A percentile compares a stretch with the other conserved stretches of the same genome.
phyloP scores from a whole-genome alignment of 2,797 vertebrate genomes.

The Gymnocypris eckloni region DNA sequence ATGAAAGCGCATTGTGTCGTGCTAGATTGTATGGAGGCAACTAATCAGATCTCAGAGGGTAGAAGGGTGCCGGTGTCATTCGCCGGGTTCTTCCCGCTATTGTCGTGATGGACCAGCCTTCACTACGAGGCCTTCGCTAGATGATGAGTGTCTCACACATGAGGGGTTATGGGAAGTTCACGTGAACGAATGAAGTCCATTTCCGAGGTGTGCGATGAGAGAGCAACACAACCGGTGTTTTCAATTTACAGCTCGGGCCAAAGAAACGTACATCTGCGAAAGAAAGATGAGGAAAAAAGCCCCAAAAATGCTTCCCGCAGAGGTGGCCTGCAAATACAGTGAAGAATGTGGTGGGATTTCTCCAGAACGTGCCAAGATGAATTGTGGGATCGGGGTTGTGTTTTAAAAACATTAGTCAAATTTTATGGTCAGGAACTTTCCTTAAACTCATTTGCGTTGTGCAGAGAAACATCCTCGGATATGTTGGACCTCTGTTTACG shows the following conservation, averaged over 20 bases:
- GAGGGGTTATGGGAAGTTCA: constrained; percentile 85
- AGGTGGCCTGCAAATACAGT: constrained; percentile 58
- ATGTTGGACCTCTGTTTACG: constrained; percentile 50
- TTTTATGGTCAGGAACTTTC: constrained; percentile 54
- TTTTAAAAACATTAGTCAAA: constrained; percentile 60
- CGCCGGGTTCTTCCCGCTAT: constrained; percentile 69
- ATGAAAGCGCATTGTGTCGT: constrained; percentile 60
- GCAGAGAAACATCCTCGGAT: constrained; percentile 44
- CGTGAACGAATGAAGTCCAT: constrained; percentile 85
- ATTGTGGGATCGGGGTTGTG: constrained; percentile 49
- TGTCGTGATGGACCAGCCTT: constrained; percentile 70
- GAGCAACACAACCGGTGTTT: constrained; percentile 64
- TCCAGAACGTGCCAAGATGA: constrained; percentile 60
- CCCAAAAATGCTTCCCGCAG: constrained; percentile 58
- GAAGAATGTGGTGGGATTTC: constrained; percentile 63
- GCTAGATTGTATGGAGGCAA: constrained; percentile 61
- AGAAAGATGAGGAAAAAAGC: constrained; percentile 54
- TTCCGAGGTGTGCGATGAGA: constrained; percentile 78
- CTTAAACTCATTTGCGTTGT: constrained; percentile 42
- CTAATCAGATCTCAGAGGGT: constrained; percentile 63
- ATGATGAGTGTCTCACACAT: constrained; percentile 83
- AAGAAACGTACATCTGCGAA: constrained; percentile 59
- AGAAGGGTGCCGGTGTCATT: constrained; percentile 62
- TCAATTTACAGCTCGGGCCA: constrained; percentile 66
- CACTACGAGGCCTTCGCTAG: constrained; percentile 67